Evolutionary conservation across 1,140 invertebrate genomes (phyloP).

Genomic region (Drosophila watanabei): DNA sequence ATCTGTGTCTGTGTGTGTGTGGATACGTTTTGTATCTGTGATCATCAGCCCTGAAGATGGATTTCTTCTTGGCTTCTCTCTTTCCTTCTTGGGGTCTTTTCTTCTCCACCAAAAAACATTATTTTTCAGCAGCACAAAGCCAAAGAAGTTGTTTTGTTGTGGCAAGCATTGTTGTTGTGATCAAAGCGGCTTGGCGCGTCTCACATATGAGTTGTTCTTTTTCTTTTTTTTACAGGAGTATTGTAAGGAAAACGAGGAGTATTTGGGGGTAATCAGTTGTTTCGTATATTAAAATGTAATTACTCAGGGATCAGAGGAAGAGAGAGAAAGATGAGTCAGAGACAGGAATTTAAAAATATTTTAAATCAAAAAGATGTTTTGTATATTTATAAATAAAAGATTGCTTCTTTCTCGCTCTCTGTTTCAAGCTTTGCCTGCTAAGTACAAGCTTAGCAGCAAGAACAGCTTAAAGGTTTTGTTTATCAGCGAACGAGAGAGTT

Average conservation of each 20-base stretch:
- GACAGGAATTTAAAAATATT: neutral
- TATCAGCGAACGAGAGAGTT: too few species aligned
- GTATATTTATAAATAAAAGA: neutral
- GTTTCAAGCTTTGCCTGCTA: too few species aligned
- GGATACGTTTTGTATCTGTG: conserved; percentile 44
- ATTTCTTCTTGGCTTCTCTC: conserved; percentile 66
- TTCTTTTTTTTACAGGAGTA: conserved; percentile 29
- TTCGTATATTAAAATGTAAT: conserved; percentile 77
- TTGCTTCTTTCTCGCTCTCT: too few species aligned
- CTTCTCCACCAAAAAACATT: conserved; percentile 32
- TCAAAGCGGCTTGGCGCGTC: conserved; percentile 81
- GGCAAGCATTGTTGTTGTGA: conserved; percentile 83
- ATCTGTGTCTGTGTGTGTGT: conserved; percentile 2
- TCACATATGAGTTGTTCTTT: conserved; percentile 74
- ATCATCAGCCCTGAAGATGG: conserved; percentile 75
- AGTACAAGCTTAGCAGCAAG: neutral
- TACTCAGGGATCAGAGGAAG: conserved; percentile 48
- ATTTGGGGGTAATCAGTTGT: conserved; percentile 40
- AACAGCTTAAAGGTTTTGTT: neutral
- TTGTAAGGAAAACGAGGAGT: neutral
- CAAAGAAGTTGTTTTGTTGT: conserved; percentile 83
- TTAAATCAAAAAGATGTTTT: neutral
- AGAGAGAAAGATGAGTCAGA: neutral
- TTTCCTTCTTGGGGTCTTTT: conserved; percentile 50
- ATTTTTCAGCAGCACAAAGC: conserved; percentile 66